These are phyloP conservation scores for Resseliella maxima DNA, from an alignment of 2,888 invertebrate genomes.

Conservation along the genomic window DNA sequence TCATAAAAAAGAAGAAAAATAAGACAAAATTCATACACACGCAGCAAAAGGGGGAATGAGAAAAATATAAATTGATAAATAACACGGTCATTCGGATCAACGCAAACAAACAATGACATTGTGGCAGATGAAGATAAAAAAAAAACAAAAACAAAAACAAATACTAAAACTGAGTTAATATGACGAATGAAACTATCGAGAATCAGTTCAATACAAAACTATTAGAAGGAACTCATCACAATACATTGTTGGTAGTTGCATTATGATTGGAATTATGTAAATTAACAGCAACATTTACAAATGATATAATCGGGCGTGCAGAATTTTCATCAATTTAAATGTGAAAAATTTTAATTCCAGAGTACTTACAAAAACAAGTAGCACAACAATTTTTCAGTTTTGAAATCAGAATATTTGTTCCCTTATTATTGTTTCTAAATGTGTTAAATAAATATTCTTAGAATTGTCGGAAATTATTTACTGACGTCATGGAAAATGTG, in stretches of 20 bases:
- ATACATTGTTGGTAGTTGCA: neutral
- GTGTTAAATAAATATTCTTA: neutral
- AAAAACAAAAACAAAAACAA: neutral
- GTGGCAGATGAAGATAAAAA: neutral
- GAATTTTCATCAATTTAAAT: neutral
- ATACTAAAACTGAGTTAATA: neutral
- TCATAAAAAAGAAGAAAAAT: neutral
- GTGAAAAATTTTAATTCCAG: neutral
- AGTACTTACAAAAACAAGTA: neutral
- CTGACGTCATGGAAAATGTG: neutral
- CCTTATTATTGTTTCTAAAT: neutral
- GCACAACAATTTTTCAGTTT: neutral
- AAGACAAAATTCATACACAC: neutral
- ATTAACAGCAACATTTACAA: neutral
- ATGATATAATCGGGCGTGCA: neutral
- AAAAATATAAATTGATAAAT: neutral
- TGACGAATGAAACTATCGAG: neutral
- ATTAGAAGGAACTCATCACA: neutral
- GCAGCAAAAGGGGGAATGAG: neutral
- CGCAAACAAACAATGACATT: too few relatives aligned
- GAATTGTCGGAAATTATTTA: neutral
- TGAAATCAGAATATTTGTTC: too few relatives aligned
- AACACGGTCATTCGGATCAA: too few relatives aligned
- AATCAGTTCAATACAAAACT: too few relatives aligned
- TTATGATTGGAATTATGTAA: neutral